These are phyloP conservation scores for Meiosimyza decipiens DNA, from an alignment of 2,888 invertebrate genomes.

Conservation along the genomic window DNA sequence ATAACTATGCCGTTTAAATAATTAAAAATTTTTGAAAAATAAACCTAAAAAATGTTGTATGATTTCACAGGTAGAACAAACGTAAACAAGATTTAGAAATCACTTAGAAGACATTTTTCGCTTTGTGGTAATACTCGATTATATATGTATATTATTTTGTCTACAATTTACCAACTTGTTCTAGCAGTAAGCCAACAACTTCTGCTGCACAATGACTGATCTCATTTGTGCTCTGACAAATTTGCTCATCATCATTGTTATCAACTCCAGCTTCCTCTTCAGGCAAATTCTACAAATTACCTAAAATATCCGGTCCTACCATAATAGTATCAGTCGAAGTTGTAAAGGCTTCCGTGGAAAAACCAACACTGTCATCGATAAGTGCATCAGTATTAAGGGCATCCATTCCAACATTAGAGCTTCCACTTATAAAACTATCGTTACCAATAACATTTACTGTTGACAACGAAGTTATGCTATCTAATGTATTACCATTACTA, in stretches of 20 bases:
- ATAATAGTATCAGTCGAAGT: conserved; percentile 60
- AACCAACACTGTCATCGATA: conserved; percentile 50
- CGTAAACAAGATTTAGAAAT: no score
- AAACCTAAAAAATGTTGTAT: no score
- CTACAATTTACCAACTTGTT: conserved; percentile 59
- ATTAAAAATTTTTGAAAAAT: no score
- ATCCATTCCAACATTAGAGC: conserved; percentile 35
- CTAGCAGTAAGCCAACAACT: conserved; percentile 55
- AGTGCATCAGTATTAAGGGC: conserved; percentile 46
- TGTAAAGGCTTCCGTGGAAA: conserved; percentile 39
- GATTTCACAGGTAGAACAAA: no score
- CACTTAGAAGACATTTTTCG: no score
- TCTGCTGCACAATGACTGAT: conserved; percentile 20
- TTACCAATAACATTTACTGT: conserved; percentile 18
- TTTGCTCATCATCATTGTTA: conserved; percentile 31
- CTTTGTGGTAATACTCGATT: no score
- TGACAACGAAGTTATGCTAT: conserved; percentile 58
- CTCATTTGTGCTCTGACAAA: conserved; percentile 25
- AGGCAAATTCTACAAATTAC: conserved; percentile 63
- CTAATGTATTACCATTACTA: conserved; percentile 72
- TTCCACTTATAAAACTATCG: conserved; percentile 33
- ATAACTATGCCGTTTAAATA: no score
- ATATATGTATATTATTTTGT: neutral
- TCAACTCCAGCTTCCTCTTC: conserved; percentile 57
- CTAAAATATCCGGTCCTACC: conserved; percentile 62